A percentile compares a stretch with the other conserved stretches of the same genome.
These are phyloP conservation scores for Ophion ellenae DNA, from an alignment of 2,888 invertebrate genomes.

Conservation along the genomic window DNA sequence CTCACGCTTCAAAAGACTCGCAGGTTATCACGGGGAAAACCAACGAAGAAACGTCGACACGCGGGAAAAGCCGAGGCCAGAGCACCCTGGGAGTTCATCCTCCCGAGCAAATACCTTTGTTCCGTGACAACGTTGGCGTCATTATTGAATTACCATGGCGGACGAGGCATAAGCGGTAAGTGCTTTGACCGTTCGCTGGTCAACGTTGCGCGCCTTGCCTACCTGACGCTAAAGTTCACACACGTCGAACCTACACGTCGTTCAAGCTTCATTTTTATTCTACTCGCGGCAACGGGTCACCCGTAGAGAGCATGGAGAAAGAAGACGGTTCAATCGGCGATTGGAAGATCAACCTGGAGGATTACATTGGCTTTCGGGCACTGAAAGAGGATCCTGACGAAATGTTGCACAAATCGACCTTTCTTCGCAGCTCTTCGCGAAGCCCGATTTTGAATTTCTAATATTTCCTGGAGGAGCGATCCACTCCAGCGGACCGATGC, in stretches of 20 bases:
- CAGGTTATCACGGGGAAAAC: conserved; percentile 29
- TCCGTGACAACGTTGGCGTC: not conserved
- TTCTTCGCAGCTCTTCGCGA: too few relatives aligned
- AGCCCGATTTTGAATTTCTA: not conserved
- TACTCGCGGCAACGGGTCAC: not conserved
- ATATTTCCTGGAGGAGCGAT: not conserved
- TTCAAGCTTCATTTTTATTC: conserved; percentile 1
- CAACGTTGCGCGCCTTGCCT: conserved; percentile 4
- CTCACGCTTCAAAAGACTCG: conserved; percentile 51
- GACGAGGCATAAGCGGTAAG: conserved; percentile 11
- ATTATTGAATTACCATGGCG: conserved; percentile 41
- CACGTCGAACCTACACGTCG: not conserved
- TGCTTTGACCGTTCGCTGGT: conserved; percentile 22
- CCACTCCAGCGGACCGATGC: conserved; percentile 6
- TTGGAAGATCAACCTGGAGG: too few relatives aligned
- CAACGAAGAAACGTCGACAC: conserved; percentile 5
- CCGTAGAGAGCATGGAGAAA: not conserved
- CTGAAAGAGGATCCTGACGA: too few relatives aligned
- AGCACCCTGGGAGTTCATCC: conserved; percentile 11
- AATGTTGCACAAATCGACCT: too few relatives aligned
- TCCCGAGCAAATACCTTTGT: conserved; percentile 27
- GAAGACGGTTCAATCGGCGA: not conserved
- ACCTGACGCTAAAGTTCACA: conserved; percentile 1
- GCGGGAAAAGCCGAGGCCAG: not conserved
- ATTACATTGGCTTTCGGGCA: too few relatives aligned